Conservation (phyloP, 1,140 invertebrate species). For the Acyrthosiphon pisum region DNA sequence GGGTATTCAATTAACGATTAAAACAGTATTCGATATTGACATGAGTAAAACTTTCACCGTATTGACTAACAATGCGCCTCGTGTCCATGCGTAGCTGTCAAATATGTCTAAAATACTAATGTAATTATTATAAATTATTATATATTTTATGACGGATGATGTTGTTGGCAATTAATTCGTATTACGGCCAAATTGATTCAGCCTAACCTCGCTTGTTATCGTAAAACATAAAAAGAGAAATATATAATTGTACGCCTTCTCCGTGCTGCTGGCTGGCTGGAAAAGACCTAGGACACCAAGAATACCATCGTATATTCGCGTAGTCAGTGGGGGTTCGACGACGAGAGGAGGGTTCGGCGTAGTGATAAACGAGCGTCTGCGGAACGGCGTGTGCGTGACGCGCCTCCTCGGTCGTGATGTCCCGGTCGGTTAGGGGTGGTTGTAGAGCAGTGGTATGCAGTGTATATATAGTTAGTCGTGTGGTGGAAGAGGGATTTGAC, state of each 20-base stretch:
- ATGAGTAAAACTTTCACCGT: background rate
- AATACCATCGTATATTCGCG: background rate
- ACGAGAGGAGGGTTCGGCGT: background rate
- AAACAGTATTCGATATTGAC: background rate
- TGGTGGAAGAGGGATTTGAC: constrained; percentile 12
- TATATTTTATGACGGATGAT: background rate
- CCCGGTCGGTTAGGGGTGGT: background rate
- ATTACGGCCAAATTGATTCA: background rate
- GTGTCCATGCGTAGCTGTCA: background rate
- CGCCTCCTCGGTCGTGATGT: background rate
- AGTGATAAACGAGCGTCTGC: constrained; percentile 13
- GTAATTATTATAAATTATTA: constrained; percentile 20
- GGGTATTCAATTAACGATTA: background rate
- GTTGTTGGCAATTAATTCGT: background rate
- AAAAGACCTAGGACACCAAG: constrained; percentile 43
- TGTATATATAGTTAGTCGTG: background rate
- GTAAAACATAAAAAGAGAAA: background rate
- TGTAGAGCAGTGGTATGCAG: background rate
- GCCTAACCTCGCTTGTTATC: background rate
- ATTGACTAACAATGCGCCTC: background rate
- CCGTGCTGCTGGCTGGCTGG: background rate
- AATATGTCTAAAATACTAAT: constrained; percentile 13
- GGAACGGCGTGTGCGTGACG: background rate
- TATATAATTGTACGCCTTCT: background rate
- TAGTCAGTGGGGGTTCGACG: background rate